Base-by-base conservation (phyloP, 2,113 vertebrate genomes). In the Phrynosoma platyrhinos region DNA sequence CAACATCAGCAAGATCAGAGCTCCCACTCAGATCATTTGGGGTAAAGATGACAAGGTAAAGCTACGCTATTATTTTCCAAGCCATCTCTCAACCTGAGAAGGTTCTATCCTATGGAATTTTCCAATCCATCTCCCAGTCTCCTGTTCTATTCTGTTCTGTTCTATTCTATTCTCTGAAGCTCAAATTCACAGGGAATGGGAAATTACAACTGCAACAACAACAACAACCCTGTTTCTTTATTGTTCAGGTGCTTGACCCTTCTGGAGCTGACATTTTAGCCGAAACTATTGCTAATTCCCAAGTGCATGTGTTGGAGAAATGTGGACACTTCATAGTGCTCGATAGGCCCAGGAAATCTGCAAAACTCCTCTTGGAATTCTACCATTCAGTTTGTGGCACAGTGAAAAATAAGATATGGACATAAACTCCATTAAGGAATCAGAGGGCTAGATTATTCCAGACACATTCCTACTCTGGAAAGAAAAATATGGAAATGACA, bases 21-120 rank as follows among this genome's bases (percentile, higher is more conserved):
- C n/a, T 83, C 87, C 82, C n/a, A 85, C 77, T 10, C 82, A 85
- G 82, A 64, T 89, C 66, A 53, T 88, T 66, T 89, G 87, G 87
- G 87, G 87, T 80, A 89, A 72, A 10, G 27, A 85, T 8, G 87
- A 89, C 83, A 42, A 84, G 82, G 82, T 89, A 80, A 58, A 21
- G 1, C n/a, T 36, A 47, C 5, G 7, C 68, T 71, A 30, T n/a
- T 8, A n/a, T 71, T 71, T 71, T 27, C 16, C 71, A 74, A 74
- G n/a, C n/a, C 32, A 74, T 10, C 12, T 13, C 13, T 30, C 12
- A 14, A 36, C 36, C 36, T 36, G 36, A 36, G 36, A 36, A 36
- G 36, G 36, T 36, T 36, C 36, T 36, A 36, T 1, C 36, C 36
- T 36, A 36, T 36, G 36, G 36, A 36, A n/a, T 71, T 71, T 71